phyloP scores from a whole-genome alignment of 2,113 vertebrate genomes.

The Heteronetta atricapilla region DNA sequence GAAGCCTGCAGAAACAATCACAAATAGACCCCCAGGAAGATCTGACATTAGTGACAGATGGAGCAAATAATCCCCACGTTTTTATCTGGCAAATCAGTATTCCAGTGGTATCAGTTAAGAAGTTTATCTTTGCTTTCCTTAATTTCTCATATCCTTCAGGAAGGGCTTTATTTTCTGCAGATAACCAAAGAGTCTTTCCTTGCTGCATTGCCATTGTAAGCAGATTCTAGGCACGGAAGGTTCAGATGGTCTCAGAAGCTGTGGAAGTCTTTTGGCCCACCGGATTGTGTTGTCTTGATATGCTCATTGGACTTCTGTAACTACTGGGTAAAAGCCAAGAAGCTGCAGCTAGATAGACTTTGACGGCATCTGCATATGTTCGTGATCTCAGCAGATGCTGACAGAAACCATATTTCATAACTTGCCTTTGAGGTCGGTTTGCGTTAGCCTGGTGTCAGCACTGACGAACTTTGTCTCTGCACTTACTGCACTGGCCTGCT shows the following conservation, averaged over 20 bases:
- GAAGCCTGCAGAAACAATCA: not conserved
- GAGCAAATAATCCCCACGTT: not conserved
- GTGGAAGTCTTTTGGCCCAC: not conserved
- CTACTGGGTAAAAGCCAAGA: not conserved
- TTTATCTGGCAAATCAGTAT: not conserved
- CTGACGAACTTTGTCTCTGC: not conserved
- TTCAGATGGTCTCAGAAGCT: not conserved
- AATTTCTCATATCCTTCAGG: not conserved
- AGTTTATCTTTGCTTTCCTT: not conserved
- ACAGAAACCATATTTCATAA: not conserved
- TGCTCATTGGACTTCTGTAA: not conserved
- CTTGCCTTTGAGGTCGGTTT: not conserved
- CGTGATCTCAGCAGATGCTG: not conserved
- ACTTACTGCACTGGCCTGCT: not conserved
- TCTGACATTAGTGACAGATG: not conserved
- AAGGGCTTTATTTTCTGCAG: not conserved
- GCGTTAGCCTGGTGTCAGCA: not conserved
- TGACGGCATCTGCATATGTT: too few species aligned
- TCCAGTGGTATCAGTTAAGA: not conserved
- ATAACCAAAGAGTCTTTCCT: not conserved
- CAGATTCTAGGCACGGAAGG: not conserved
- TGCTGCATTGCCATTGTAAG: not conserved
- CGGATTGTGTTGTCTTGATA: not conserved
- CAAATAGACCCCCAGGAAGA: not conserved
- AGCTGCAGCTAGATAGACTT: not conserved